Conservation (phyloP, 2,888 invertebrate species). For the Coelinius sp. region DNA sequence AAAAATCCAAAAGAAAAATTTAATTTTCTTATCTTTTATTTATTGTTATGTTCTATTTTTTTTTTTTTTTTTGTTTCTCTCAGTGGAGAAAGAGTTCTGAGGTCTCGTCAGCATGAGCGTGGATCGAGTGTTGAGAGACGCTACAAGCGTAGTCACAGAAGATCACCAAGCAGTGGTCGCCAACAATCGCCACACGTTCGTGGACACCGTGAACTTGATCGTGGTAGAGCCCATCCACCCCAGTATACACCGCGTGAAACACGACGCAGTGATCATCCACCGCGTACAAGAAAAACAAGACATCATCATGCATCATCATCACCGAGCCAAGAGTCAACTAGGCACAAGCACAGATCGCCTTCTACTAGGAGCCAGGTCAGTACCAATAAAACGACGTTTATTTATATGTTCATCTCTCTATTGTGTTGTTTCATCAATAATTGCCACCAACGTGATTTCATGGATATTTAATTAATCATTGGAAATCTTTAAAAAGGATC, state of each 20-base stretch:
- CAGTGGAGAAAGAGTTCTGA: slow-evolving; percentile 76
- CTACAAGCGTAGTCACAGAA: slow-evolving; percentile 87
- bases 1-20: too few relatives aligned
- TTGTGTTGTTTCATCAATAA: slow-evolving; percentile 25
- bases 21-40: background rate
- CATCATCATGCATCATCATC: slow-evolving; percentile 63
- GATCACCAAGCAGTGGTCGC: slow-evolving; percentile 85
- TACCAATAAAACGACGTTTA: slow-evolving; percentile 38
- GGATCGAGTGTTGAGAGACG: slow-evolving; percentile 86
- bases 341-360: slow-evolving; percentile 64
- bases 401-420: background rate
- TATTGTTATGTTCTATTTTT: too few relatives aligned
- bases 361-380: slow-evolving; percentile 68
- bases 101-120: slow-evolving; percentile 78
- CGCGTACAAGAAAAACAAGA: slow-evolving; percentile 52
- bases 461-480: background rate
- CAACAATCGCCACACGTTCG: slow-evolving; percentile 74
- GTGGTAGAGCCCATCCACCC: slow-evolving; percentile 50
- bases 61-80: slow-evolving; percentile 46
- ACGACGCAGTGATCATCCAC: slow-evolving; percentile 46
- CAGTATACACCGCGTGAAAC: slow-evolving; percentile 54
- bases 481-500: background rate
- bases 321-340: slow-evolving; percentile 59
- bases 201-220: slow-evolving; percentile 51
- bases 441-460: slow-evolving; percentile 28